Evolutionary conservation across 2,888 invertebrate species (phyloP), one percentile per base, ranked within the genome.

Genomic region (Parnassius glacialis): DNA sequence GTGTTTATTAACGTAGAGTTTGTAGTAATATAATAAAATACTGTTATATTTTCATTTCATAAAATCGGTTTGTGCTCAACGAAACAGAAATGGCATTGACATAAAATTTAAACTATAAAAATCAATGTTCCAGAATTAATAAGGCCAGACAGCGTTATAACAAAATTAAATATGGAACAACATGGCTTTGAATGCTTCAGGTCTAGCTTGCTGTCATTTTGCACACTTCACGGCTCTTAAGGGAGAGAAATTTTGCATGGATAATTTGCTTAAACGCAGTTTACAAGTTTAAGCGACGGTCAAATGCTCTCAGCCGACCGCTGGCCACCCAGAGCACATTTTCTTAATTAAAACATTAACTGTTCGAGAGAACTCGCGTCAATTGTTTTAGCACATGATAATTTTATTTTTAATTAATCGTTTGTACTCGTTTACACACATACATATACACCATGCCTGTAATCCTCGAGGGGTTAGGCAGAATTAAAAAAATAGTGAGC

Each of bases 261-360:
- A 80, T 79, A 83, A 86, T 86, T 85, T 87, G 79, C 83, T 80
- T 81, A 80, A 84, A 78, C 74, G 76, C 78, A 79, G 80, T 83
- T 84, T 76, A 78, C 74, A 80, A 83, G 79, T 82, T 83, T 74
- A 78, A 80, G 76, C 74, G 75, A 70, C 75, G 81, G 80, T 82
- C 83, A 82, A 86, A 76, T 74, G 75, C 72, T 74, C 75, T 78
- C 70, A 65, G 66, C 64, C 65, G 72, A 67, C 72, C 73, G 70
- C 67, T 66, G 75, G 70, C 71, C 73, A 72, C 71, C 76, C 76
- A 73, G 76, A 75, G 70, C 72, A 68, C 79, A 78, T 78, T 81
- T 79, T 80, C 80, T 80, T 85, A 83, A 85, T 85, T 83, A 82
- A 79, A 73, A 72, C 70, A 71, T 65, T 78, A 75, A 83, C 82